Base-by-base conservation (phyloP, 2,797 vertebrate genomes). In the Onychomys arenicola region DNA sequence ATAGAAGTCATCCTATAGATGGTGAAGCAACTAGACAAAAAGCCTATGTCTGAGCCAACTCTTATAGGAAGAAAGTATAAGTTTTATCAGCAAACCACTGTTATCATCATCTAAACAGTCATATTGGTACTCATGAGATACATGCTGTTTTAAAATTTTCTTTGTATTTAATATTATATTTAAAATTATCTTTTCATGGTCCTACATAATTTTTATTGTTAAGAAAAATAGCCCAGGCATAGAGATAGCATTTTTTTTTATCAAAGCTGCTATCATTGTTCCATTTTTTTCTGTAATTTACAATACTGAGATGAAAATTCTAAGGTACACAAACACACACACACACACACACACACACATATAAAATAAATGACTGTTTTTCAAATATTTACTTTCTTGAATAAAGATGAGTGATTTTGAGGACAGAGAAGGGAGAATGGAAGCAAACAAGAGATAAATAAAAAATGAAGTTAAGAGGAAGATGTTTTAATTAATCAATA, bases 391-490 rank as follows among this genome's bases (percentile, higher is more conserved):
- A 71, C 29, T 76, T 40, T 87, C 10, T 82, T 14, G 82, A 8
- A 75, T 52, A 83, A 85, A 67, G 6, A 85, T 88, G 57, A 7
- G 1, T 83, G 52, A 2, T 25, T 90, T 89, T 90, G 27, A 78
- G 6, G 52, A 32, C 2, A 6, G 27, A 82, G 9, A 59, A 94
- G n/a, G 52, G 5, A n/a, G 57, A 40, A 49, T 49, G 1, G 9
- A 5, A 84, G 2, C 40, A 4, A n/a, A 23, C 2, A 34, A 21
- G 3, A 75, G 23, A 3, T 49, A 81, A 87, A n/a, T 14, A 77
- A 29, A 52, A 95, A 93, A 94, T 57, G 67, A 93, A 94, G 43
- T 37, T 43, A 46, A 69, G 65, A 86, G 25, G 77, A 7, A 52
- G 80, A 91, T 19, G 25, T 46, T 65, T 49, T 46, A 83, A 71